Conservation (phyloP, 2,113 vertebrate genomes). For the Gasterosteus aculeatus region DNA sequence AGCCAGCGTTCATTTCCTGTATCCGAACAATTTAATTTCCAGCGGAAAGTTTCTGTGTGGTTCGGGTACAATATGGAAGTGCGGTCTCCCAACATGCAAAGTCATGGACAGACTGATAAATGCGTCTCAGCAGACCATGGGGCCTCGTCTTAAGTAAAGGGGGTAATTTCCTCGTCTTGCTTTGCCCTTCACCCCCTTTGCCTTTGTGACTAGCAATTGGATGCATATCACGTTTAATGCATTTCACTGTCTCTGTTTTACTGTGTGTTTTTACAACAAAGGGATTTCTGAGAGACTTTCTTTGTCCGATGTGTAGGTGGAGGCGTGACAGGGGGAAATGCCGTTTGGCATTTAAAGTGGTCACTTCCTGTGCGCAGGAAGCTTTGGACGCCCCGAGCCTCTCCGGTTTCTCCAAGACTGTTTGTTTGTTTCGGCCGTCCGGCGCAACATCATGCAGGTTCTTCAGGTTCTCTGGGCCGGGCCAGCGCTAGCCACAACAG, state of each 20-base stretch:
- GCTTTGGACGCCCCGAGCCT: slow-evolving; percentile 38
- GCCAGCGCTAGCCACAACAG: slow-evolving; percentile 66
- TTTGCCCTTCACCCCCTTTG: slow-evolving; percentile 32
- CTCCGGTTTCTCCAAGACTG: slow-evolving; percentile 40
- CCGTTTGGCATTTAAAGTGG: slow-evolving; percentile 60
- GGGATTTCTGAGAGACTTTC: slow-evolving; percentile 57
- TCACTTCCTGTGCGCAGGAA: slow-evolving; percentile 62
- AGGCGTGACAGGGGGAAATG: slow-evolving; percentile 70
- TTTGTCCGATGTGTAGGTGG: slow-evolving; percentile 58
- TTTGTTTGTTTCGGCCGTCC: slow-evolving; percentile 42
- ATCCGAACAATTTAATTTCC: slow-evolving; percentile 61
- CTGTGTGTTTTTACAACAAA: slow-evolving; percentile 57
- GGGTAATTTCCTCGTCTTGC: slow-evolving; percentile 56
- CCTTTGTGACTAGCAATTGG: slow-evolving; percentile 56
- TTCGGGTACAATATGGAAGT: slow-evolving; percentile 20
- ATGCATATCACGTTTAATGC: slow-evolving; percentile 64
- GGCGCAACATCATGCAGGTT: slow-evolving; percentile 45
- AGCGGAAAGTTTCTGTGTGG: slow-evolving; percentile 32
- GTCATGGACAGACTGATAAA: slow-evolving; percentile 41
- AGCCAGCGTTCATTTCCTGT: slow-evolving; percentile 57
- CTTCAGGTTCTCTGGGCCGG: slow-evolving; percentile 49
- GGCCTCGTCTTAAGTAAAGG: slow-evolving; percentile 24
- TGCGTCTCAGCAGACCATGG: slow-evolving; percentile 42
- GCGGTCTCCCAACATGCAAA: slow-evolving; percentile 10
- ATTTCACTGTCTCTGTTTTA: slow-evolving; percentile 55